These are phyloP conservation scores for Bemisia tabaci DNA, from an alignment of 1,140 invertebrate species.

Conservation along the genomic window DNA sequence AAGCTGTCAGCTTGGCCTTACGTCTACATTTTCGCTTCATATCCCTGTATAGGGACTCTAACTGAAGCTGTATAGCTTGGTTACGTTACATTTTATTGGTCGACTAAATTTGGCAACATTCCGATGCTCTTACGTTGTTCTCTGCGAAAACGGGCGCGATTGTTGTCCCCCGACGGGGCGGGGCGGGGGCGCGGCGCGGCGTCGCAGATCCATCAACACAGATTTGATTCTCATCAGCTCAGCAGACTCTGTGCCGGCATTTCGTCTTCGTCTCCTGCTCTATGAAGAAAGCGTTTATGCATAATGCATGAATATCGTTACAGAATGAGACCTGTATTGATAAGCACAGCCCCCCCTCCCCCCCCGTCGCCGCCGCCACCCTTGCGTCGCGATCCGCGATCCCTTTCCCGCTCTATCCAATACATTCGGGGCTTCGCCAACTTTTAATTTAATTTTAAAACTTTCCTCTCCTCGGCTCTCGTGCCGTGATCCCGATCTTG, in stretches of 20 bases:
- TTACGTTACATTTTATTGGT: no score
- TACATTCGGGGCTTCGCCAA: neutral
- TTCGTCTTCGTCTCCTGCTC: neutral
- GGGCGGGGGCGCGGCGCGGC: no score
- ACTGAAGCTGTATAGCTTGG: no score
- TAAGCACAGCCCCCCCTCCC: neutral
- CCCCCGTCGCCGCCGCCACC: neutral
- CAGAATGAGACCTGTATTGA: neutral
- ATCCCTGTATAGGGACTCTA: no score
- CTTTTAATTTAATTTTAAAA: constrained; percentile 1
- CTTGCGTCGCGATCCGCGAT: neutral
- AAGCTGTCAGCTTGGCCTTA: no score
- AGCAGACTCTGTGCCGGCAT: neutral
- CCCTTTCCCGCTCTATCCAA: neutral
- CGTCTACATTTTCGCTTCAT: no score
- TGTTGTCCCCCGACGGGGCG: no score
- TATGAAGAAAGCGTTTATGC: neutral
- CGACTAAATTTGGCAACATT: no score
- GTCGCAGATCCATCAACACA: neutral
- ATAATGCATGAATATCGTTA: neutral
- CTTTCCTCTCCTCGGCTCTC: neutral
- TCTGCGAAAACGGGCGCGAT: no score
- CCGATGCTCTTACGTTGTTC: no score
- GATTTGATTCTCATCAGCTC: neutral
- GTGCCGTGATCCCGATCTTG: neutral